Evolutionary conservation across 2,888 invertebrate species (phyloP).

Genomic region (Aspidapion aeneum): DNA sequence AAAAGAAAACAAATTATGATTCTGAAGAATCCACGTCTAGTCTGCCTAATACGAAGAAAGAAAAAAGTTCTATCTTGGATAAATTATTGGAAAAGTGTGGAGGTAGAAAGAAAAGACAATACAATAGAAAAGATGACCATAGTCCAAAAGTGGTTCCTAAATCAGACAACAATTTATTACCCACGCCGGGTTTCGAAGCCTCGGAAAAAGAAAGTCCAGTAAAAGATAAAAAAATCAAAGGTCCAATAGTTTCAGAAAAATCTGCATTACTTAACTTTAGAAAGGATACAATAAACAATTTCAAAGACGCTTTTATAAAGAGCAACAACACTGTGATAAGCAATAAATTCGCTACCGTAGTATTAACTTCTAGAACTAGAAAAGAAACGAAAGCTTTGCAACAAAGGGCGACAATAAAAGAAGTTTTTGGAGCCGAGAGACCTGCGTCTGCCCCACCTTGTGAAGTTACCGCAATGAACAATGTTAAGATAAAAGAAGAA

Average conservation of each 20-base stretch:
- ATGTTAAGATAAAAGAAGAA: constrained; percentile 32
- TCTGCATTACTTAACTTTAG: constrained; percentile 63
- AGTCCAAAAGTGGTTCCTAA: constrained; percentile 57
- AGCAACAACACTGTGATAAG: constrained; percentile 56
- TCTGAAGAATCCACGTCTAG: constrained; percentile 69
- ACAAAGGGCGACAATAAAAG: constrained; percentile 73
- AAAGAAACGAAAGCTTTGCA: constrained; percentile 70
- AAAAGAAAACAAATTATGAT: constrained; percentile 57
- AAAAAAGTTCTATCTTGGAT: constrained; percentile 57
- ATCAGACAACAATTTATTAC: constrained; percentile 57
- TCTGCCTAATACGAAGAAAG: constrained; percentile 47
- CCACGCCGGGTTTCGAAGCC: constrained; percentile 52
- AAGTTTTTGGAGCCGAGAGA: constrained; percentile 77
- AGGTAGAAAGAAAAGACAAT: constrained; percentile 52
- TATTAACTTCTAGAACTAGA: constrained; percentile 70
- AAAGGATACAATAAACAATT: constrained; percentile 65
- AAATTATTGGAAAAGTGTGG: constrained; percentile 65
- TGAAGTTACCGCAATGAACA: constrained; percentile 54
- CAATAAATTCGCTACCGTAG: constrained; percentile 65
- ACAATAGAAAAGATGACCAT: constrained; percentile 54
- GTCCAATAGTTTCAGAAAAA: constrained; percentile 50
- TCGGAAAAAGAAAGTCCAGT: constrained; percentile 49
- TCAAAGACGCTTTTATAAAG: constrained; percentile 63
- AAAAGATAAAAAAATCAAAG: constrained; percentile 31
- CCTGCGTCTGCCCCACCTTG: constrained; percentile 77